These are phyloP conservation scores for Synodontis membranacea DNA, from an alignment of 2,113 vertebrate species.

Conservation along the genomic window DNA sequence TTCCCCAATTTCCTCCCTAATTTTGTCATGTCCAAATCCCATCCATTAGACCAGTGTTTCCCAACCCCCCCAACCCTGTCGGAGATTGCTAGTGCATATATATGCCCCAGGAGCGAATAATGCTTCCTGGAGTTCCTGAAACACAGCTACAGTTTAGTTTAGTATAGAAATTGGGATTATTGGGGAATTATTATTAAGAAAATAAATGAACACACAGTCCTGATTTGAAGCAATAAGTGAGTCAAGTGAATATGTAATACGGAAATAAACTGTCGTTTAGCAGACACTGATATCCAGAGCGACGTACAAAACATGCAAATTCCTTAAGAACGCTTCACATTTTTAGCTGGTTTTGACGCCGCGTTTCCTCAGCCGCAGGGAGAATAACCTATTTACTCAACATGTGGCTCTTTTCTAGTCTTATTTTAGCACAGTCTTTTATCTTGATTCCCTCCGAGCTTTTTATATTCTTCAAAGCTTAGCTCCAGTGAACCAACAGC, in stretches of 20 bases:
- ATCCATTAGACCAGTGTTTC: no score
- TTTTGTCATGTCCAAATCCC: no score
- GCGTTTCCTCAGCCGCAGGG: neutral
- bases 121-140: neutral
- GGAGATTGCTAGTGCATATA: no score
- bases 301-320: neutral
- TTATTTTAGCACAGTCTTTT: conserved; percentile 26
- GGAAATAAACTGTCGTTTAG: neutral
- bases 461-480: conserved; percentile 30
- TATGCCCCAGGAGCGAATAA: no score
- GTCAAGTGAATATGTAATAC: neutral
- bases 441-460: conserved; percentile 2
- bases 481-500: neutral
- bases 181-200: no score
- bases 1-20: no score
- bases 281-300: neutral
- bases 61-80: no score
- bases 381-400: conserved; percentile 25
- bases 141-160: neutral
- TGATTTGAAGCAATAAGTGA: no score
- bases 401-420: neutral
- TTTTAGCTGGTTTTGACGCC: neutral
- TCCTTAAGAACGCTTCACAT: neutral
- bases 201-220: no score
- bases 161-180: no score